Conservation (phyloP, 2,797 vertebrate genomes). For the Sphenopsis melanotis region DNA sequence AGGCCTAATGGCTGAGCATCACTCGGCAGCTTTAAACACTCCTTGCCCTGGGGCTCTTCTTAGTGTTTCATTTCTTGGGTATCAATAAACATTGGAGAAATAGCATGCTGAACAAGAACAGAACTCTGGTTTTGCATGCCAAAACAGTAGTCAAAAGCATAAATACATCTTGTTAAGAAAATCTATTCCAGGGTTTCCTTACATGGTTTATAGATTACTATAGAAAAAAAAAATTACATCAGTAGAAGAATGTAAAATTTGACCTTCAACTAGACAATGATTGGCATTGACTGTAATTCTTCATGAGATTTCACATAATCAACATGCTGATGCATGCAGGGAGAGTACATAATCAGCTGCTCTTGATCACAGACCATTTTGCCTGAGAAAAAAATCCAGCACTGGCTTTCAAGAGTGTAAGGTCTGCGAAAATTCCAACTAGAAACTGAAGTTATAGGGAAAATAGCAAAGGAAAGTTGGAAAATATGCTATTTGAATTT, state of each 20-base stretch:
- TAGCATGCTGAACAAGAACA: neutral
- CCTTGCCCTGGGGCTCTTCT: neutral
- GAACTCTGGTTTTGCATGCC: neutral
- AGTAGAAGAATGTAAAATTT: conserved; percentile 63
- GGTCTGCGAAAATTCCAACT: neutral
- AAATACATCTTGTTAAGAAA: conserved; percentile 21
- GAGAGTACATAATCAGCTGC: conserved; percentile 50
- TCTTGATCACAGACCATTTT: conserved; percentile 47
- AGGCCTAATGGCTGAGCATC: neutral
- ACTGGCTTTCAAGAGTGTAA: neutral
- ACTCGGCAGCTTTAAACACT: neutral
- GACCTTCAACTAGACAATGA: conserved; percentile 70
- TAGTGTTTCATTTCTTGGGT: neutral
- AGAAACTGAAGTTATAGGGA: neutral
- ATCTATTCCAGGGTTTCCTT: conserved; percentile 35
- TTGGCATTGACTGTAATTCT: conserved; percentile 68
- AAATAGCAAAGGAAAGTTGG: neutral
- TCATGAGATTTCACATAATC: conserved; percentile 65
- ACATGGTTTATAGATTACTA: conserved; percentile 51
- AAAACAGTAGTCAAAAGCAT: neutral
- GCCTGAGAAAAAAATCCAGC: neutral
- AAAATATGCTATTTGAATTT: neutral
- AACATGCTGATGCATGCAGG: conserved; percentile 35
- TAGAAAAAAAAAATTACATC: conserved; percentile 18
- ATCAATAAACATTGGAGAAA: conserved; percentile 30